These are phyloP conservation scores for Wasmannia auropunctata DNA, from an alignment of 1,140 invertebrate genomes.

Conservation along the genomic window DNA sequence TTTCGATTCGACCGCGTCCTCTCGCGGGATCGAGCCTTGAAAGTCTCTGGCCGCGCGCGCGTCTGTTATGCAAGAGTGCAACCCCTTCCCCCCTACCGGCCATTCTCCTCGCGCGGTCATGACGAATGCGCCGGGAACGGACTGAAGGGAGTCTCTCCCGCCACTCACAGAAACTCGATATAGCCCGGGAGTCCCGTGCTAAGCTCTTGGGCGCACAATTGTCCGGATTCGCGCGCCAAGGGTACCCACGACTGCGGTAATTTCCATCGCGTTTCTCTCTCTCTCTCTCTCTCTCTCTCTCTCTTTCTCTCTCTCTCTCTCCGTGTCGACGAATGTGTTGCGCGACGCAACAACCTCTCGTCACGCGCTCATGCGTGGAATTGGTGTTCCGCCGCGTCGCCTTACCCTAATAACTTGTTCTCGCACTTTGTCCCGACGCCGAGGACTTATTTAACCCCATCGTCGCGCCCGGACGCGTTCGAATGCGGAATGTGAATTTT, in stretches of 20 bases:
- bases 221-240: constrained; percentile 13
- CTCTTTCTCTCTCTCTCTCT: no score
- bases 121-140: neutral
- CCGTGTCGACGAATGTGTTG: neutral
- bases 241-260: constrained; percentile 21
- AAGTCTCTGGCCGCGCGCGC: constrained; percentile 31
- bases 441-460: constrained; percentile 11
- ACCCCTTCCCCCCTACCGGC: no score
- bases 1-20: constrained; percentile 15
- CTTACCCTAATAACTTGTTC: constrained; percentile 50
- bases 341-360: constrained; percentile 21
- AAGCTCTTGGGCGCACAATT: constrained; percentile 20
- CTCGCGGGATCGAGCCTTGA: constrained; percentile 20
- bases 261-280: constrained; percentile 54
- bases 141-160: neutral
- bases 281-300: no score
- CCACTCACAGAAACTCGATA: constrained; percentile 34
- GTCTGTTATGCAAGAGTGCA: constrained; percentile 33
- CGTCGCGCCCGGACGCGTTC: neutral
- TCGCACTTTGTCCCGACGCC: constrained; percentile 24
- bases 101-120: constrained; percentile 11
- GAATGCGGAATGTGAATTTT: neutral
- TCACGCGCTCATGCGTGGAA: constrained; percentile 56
- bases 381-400: constrained; percentile 32
- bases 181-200: neutral